phyloP scores from a whole-genome alignment of 2,113 vertebrate genomes.

The Hippocampus zosterae region DNA sequence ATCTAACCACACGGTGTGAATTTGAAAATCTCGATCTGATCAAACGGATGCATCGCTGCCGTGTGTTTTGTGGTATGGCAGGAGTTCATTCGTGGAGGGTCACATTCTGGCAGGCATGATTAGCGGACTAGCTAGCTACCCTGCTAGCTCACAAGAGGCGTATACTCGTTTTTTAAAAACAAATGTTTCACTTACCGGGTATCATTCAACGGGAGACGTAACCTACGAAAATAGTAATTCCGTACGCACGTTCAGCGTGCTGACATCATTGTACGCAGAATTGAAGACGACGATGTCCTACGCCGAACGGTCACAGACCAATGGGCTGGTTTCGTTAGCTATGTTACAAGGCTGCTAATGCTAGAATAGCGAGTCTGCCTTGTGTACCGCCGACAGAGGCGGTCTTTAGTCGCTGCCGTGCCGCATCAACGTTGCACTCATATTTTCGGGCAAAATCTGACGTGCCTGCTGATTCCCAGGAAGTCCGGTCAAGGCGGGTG shows the following conservation, averaged over 20 bases:
- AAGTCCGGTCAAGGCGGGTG: constrained; percentile 20
- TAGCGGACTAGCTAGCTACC: constrained; percentile 43
- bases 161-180: neutral
- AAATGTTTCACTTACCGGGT: neutral
- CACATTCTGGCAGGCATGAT: constrained; percentile 34
- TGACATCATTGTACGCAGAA: neutral
- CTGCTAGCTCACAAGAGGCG: constrained; percentile 18
- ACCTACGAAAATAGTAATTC: neutral
- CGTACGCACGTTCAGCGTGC: neutral
- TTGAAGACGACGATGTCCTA: neutral
- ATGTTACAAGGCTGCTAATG: constrained; percentile 37
- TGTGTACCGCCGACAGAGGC: constrained; percentile 36
- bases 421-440: constrained; percentile 64
- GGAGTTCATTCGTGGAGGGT: constrained; percentile 33
- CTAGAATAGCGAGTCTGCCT: constrained; percentile 26
- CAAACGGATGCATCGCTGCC: neutral
- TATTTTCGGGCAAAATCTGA: constrained; percentile 44
- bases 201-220: neutral
- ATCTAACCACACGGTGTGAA: too few relatives aligned
- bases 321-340: constrained; percentile 32
- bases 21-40: too few relatives aligned
- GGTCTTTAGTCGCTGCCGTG: constrained; percentile 25
- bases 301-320: neutral
- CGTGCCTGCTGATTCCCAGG: constrained; percentile 31
- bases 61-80: constrained; percentile 11